These are phyloP conservation scores for Isichthys henryi DNA, from an alignment of 2,113 vertebrate species.

Conservation along the genomic window DNA sequence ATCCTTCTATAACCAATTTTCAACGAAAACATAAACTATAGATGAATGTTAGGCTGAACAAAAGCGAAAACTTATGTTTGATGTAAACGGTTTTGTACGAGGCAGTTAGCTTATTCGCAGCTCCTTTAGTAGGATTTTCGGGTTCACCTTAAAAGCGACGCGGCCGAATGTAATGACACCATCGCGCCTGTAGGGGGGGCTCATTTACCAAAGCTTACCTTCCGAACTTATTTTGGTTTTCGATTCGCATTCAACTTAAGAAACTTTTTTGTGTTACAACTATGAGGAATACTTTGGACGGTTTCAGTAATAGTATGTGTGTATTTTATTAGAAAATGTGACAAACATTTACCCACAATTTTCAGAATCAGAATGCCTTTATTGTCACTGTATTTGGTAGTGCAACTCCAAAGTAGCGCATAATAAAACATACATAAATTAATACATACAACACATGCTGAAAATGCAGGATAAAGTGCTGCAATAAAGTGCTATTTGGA, in stretches of 20 bases:
- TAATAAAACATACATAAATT: no score
- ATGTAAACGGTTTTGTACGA: no score
- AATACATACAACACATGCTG: no score
- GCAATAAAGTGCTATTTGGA: no score
- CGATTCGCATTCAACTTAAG: not conserved
- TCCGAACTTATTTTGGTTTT: not conserved
- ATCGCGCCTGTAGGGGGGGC: not conserved
- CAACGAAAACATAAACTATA: not conserved
- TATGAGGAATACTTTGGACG: not conserved
- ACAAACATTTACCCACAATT: not conserved
- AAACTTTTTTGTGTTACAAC: not conserved
- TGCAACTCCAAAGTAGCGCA: no score
- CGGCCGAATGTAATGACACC: not conserved
- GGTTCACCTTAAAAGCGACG: not conserved
- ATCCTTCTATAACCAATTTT: not conserved
- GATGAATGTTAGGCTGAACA: not conserved
- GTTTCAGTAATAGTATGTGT: no score
- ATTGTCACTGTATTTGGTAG: no score
- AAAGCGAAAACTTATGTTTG: not conserved
- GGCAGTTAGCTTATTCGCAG: no score
- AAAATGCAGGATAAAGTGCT: no score
- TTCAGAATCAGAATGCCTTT: no score
- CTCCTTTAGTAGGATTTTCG: not conserved
- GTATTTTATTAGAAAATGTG: not conserved
- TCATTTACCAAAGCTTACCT: not conserved